Conservation (phyloP, 1,140 invertebrate species). For the Drosophila mojavensis region DNA sequence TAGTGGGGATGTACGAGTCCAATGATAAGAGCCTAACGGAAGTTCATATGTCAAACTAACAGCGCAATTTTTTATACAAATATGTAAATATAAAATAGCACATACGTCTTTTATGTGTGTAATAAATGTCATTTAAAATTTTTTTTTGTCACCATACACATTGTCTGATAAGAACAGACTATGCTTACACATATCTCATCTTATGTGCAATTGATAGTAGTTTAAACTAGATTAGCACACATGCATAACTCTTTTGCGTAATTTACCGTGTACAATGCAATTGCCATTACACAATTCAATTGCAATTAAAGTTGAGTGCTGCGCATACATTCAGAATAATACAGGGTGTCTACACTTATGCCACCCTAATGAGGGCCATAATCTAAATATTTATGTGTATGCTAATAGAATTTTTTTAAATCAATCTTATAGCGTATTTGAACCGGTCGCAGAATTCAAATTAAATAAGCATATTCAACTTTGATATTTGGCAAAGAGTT, state of each 20-base stretch:
- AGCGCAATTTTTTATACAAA: conserved; percentile 45
- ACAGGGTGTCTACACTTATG: conserved; percentile 39
- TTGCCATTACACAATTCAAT: conserved; percentile 29
- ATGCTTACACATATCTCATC: conserved; percentile 3
- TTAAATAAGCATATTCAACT: conserved; percentile 65
- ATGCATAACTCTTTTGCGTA: conserved; percentile 63
- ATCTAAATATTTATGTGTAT: not conserved
- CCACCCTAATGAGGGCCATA: not conserved
- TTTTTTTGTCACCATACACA: not conserved
- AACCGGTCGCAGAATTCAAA: conserved; percentile 46
- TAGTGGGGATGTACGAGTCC: not conserved
- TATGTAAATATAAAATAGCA: conserved; percentile 12
- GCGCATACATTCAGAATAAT: conserved; percentile 5
- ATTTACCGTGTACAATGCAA: conserved; percentile 37
- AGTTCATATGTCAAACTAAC: conserved; percentile 54
- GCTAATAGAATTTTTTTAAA: not conserved
- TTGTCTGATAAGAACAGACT: conserved; percentile 5
- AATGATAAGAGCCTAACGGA: conserved; percentile 29
- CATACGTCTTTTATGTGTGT: too few species aligned
- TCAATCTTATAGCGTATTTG: conserved; percentile 49
- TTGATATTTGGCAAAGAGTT: conserved; percentile 68
- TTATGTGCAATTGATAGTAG: conserved; percentile 59
- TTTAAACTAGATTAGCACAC: conserved; percentile 29
- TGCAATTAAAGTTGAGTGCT: conserved; percentile 7
- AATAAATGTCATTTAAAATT: too few species aligned